Conservation (phyloP, 2,888 invertebrate genomes). For the Drosophila subsilvestris region DNA sequence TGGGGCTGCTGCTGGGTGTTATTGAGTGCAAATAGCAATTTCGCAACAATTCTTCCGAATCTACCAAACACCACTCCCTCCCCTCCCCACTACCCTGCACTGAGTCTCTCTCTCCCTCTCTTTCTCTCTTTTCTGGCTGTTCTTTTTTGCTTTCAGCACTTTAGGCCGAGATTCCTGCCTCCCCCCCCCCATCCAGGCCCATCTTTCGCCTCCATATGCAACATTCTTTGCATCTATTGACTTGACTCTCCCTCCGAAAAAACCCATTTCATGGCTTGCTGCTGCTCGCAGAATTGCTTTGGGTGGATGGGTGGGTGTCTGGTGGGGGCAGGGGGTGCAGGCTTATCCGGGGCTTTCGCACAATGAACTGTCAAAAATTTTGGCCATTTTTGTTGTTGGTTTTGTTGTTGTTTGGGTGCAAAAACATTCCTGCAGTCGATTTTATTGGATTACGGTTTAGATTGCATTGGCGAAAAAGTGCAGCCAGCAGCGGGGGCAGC, state of each 20-base stretch:
- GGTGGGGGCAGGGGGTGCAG: neutral
- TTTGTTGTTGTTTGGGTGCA: neutral
- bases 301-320: neutral
- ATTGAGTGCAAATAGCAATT: slow-evolving; percentile 84
- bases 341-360: slow-evolving; percentile 31
- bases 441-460: slow-evolving; percentile 80
- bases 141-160: slow-evolving; percentile 78
- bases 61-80: slow-evolving; percentile 1
- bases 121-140: slow-evolving; percentile 33
- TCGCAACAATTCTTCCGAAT: slow-evolving; percentile 77
- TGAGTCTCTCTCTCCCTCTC: slow-evolving; percentile 4
- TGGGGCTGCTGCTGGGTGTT: slow-evolving; percentile 65
- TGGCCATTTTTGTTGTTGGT: slow-evolving; percentile 7
- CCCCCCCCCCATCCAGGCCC: neutral
- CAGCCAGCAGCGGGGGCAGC: slow-evolving; percentile 39
- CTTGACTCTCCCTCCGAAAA: slow-evolving; percentile 42
- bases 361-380: slow-evolving; percentile 72
- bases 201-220: slow-evolving; percentile 29
- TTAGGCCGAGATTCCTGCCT: slow-evolving; percentile 63
- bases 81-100: neutral
- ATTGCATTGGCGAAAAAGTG: slow-evolving; percentile 72
- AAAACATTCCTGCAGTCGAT: slow-evolving; percentile 70
- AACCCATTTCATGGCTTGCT: slow-evolving; percentile 14
- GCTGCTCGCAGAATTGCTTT: slow-evolving; percentile 15
- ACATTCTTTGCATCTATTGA: slow-evolving; percentile 59